Base-by-base conservation (phyloP, 2,888 invertebrate genomes). In the Drosophila mayaguana region DNA sequence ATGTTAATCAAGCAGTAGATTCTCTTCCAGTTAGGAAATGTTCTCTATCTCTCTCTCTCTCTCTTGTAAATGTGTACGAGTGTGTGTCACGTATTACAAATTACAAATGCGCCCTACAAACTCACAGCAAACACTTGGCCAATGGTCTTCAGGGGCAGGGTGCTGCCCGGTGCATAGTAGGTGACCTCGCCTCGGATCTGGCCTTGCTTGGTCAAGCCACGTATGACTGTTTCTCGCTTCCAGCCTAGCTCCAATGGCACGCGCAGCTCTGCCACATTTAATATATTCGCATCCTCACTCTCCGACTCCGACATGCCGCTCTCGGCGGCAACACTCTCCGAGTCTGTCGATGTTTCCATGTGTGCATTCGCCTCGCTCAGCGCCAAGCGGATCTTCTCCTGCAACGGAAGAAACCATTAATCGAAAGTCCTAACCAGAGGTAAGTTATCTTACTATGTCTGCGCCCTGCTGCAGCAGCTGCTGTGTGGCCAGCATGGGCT, bases 141-240 rank as follows among this genome's bases (percentile, higher is more conserved):
- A 93, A 95, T 94, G 66, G 94, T 94, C 83, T 95, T 95, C 54
- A 96, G 93, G 78, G 95, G 95, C 81, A 94, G 91, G 11, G 93
- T 94, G 18, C 94, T 94, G 75, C 95, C 95, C 0, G 96, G 96
- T 12, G 96, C 95, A 75, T 96, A 95, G 93, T 99, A 99, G 66
- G 96, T 95, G 51, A 99, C 98, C 91, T 99, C 98, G n/a, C 99
- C 98, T 81, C 96, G 96, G 77, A 97, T 96, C 75, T 96, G 96
- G 43, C 98, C 98, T 87, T 95, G 96, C 80, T 96, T 96, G 8
- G 97, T 97, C 11, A 98, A 94, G 7, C 97, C 97, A 75, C 96
- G 95, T 87, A 98, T 97, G 62, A 97, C 95, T 0, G 98, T 98
- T 92, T 98, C 97, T n/a, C 98, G 94, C 87, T 96, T 96, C 98